A percentile compares a stretch with the other conserved stretches of the same genome.
phyloP scores from a whole-genome alignment of 2,797 vertebrate genomes.

The Acomys russatus region DNA sequence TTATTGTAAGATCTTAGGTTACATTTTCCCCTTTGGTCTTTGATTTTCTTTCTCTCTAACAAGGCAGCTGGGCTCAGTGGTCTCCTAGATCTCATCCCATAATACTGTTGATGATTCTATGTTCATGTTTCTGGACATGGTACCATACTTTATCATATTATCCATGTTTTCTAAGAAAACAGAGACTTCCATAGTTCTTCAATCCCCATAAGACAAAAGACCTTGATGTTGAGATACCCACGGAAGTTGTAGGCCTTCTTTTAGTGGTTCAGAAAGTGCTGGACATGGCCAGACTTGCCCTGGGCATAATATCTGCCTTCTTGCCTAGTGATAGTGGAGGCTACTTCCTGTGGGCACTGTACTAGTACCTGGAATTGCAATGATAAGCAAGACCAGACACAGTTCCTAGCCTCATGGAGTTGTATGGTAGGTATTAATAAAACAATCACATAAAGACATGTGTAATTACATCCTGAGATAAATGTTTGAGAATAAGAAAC shows the following conservation, averaged over 20 bases:
- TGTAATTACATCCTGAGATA: slow-evolving; percentile 55
- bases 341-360: neutral
- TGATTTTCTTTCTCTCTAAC: slow-evolving; percentile 37
- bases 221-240: neutral
- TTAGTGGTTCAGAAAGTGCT: neutral
- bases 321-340: neutral
- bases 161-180: neutral
- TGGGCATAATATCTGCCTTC: slow-evolving; percentile 40
- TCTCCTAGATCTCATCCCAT: neutral
- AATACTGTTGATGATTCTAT: neutral
- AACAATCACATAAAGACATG: slow-evolving; percentile 49
- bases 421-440: slow-evolving; percentile 56
- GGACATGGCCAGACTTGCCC: neutral
- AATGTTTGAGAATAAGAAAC: slow-evolving; percentile 60
- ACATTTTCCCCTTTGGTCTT: neutral
- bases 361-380: neutral
- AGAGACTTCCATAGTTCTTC: neutral
- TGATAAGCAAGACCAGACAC: slow-evolving; percentile 32
- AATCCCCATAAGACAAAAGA: neutral
- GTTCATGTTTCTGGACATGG: neutral
- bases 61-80: neutral
- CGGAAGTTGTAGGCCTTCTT: neutral
- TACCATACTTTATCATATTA: neutral
- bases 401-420: slow-evolving; percentile 29
- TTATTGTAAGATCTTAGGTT: neutral